Evolutionary conservation across 2,888 invertebrate species (phyloP).

Genomic region (Agrochola circellaris): DNA sequence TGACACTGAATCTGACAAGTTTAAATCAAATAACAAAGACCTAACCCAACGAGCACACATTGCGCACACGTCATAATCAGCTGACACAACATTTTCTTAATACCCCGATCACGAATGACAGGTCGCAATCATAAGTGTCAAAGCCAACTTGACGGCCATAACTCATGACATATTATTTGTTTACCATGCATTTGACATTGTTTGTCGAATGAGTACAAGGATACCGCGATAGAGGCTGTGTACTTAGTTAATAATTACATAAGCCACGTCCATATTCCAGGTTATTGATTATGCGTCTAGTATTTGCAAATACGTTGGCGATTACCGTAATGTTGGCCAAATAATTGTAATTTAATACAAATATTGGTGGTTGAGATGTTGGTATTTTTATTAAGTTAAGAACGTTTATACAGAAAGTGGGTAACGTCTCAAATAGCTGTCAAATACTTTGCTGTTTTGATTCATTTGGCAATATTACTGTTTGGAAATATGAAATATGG

Average conservation of each 20-base stretch:
- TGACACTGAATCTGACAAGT: background rate
- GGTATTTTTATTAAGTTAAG: background rate
- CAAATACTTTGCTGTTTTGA: too few species aligned
- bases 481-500: too few species aligned
- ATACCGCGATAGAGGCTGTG: conserved; percentile 86
- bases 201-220: conserved; percentile 87
- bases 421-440: too few species aligned
- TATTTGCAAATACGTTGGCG: conserved; percentile 73
- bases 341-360: conserved; percentile 63
- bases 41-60: background rate
- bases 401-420: too few species aligned
- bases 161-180: conserved; percentile 86
- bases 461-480: too few species aligned
- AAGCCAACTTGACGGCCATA: conserved; percentile 77
- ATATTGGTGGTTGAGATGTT: conserved; percentile 17
- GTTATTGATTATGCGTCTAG: conserved; percentile 80
- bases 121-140: conserved; percentile 43
- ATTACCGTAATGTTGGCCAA: conserved; percentile 59
- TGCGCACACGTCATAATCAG: conserved; percentile 22
- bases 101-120: conserved; percentile 43
- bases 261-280: conserved; percentile 78
- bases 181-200: conserved; percentile 83
- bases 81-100: conserved; percentile 38
- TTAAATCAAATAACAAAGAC: background rate
- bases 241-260: conserved; percentile 88